Evolutionary conservation across 2,888 invertebrate genomes (phyloP).

Genomic region (Drosophila anomalipes): DNA sequence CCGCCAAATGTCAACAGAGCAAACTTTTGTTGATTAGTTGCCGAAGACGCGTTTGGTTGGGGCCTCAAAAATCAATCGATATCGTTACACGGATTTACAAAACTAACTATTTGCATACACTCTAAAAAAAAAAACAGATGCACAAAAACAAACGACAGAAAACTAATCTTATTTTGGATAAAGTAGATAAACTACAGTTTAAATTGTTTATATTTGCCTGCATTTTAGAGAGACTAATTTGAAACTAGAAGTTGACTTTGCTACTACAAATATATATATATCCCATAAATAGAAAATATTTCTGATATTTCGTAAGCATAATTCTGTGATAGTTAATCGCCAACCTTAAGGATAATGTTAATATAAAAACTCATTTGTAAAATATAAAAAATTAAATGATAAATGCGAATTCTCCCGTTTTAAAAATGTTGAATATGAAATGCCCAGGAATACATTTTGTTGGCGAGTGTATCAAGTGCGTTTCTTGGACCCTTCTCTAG

Average conservation of each 20-base stretch:
- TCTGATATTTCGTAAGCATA: neutral
- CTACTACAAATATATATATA: neutral
- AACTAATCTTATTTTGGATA: neutral
- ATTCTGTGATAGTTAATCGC: neutral
- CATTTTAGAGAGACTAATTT: neutral
- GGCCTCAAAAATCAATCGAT: conserved; percentile 60
- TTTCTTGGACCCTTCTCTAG: conserved; percentile 23
- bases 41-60: conserved; percentile 9
- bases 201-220: neutral
- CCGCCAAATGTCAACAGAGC: conserved; percentile 83
- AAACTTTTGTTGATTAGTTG: conserved; percentile 78
- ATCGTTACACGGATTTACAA: conserved; percentile 40
- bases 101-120: conserved; percentile 52
- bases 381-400: neutral
- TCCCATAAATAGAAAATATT: neutral
- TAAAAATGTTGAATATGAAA: neutral
- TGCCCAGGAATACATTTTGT: neutral
- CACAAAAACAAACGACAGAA: neutral
- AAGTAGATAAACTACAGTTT: neutral
- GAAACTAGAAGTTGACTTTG: neutral
- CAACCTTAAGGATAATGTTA: neutral
- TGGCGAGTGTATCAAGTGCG: conserved; percentile 54
- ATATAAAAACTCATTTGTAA: neutral
- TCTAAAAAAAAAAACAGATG: neutral
- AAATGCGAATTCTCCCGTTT: neutral